Evolutionary conservation across 2,888 invertebrate species (phyloP).

Genomic region (Antheraea yamamai): DNA sequence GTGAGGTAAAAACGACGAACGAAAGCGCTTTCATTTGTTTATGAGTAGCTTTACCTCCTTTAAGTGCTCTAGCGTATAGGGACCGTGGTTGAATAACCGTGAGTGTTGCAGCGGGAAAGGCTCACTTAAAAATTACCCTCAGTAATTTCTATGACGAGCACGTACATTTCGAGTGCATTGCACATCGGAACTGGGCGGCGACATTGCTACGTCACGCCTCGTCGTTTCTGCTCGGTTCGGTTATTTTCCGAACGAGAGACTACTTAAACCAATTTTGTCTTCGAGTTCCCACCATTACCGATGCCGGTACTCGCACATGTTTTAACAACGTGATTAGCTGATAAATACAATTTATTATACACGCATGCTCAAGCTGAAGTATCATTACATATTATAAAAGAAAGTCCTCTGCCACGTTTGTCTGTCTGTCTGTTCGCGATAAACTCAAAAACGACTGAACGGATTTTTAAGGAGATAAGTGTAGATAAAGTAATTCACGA

Average conservation of each 20-base stretch:
- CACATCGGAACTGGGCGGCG: constrained; percentile 57
- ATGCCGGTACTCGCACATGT: constrained; percentile 50
- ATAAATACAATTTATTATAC: constrained; percentile 73
- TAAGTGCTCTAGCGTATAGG: constrained; percentile 72
- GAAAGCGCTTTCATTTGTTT: constrained; percentile 78
- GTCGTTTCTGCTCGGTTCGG: constrained; percentile 39
- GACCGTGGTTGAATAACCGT: constrained; percentile 68
- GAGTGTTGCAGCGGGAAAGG: constrained; percentile 74
- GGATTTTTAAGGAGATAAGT: too few relatives aligned
- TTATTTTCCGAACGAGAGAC: constrained; percentile 57
- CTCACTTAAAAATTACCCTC: constrained; percentile 76
- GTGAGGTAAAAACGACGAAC: constrained; percentile 59
- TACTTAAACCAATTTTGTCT: constrained; percentile 74
- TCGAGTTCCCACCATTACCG: constrained; percentile 66
- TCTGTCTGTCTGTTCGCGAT: too few relatives aligned
- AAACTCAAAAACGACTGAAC: too few relatives aligned
- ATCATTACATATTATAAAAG: too few relatives aligned
- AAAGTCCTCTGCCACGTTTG: too few relatives aligned
- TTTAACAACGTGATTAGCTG: constrained; percentile 67
- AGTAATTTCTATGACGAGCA: constrained; percentile 78
- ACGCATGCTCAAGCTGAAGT: constrained; percentile 41
- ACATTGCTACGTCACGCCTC: constrained; percentile 31
- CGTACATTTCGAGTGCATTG: constrained; percentile 70
- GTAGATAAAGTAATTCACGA: too few relatives aligned
- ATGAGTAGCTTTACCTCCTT: constrained; percentile 72